These are phyloP conservation scores for Malacosoma neustria DNA, from an alignment of 2,888 invertebrate species.

Conservation along the genomic window DNA sequence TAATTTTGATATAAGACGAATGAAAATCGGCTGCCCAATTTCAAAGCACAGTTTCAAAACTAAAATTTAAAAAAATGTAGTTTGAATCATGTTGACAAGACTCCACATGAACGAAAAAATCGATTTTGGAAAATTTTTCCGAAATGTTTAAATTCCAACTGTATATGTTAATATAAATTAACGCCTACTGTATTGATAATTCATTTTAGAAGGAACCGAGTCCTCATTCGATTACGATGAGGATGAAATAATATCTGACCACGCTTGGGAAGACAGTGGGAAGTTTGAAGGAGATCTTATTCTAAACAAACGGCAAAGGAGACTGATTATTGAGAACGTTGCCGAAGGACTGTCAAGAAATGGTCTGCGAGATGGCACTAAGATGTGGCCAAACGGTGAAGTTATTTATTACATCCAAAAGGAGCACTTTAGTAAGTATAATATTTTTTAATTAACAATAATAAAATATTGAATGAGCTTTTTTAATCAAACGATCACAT, in stretches of 20 bases:
- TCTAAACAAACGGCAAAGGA: conserved; percentile 57
- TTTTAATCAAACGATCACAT: too few species aligned
- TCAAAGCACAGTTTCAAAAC: too few species aligned
- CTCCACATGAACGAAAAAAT: too few species aligned
- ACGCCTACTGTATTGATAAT: not conserved
- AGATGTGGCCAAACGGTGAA: conserved; percentile 64
- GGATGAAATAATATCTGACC: conserved; percentile 42
- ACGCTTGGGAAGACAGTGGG: conserved; percentile 68
- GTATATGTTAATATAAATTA: too few species aligned
- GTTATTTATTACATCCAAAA: conserved; percentile 58
- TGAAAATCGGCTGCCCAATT: too few species aligned
- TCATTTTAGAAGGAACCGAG: conserved; percentile 33
- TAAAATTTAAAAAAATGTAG: too few species aligned
- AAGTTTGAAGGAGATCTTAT: conserved; percentile 71
- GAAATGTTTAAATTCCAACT: too few species aligned
- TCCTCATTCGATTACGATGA: conserved; percentile 43
- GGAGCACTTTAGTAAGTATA: conserved; percentile 61
- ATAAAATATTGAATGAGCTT: conserved; percentile 1
- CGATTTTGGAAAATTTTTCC: too few species aligned
- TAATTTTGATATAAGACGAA: not conserved
- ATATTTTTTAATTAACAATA: not conserved
- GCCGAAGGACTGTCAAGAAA: conserved; percentile 60
- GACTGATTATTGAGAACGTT: conserved; percentile 53
- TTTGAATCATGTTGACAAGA: too few species aligned
- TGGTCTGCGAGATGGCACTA: conserved; percentile 55